A percentile compares a stretch with the other conserved stretches of the same genome.
Conservation (phyloP, 2,113 vertebrate genomes). For the Archocentrus centrarchus region DNA sequence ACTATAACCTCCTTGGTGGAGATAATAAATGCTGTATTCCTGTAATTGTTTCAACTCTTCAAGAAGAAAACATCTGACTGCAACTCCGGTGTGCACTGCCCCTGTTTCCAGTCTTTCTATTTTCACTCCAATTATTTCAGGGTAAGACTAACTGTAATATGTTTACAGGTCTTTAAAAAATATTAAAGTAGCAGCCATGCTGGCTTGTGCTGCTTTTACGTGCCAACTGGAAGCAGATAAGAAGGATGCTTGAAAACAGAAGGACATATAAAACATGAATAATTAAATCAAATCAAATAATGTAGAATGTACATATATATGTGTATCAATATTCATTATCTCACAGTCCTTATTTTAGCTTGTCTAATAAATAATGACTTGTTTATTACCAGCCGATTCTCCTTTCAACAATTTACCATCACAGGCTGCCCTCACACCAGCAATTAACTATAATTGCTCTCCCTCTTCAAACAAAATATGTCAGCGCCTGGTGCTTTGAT, state of each 20-base stretch:
- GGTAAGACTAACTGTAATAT: background rate
- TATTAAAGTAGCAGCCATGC: background rate
- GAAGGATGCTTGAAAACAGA: background rate
- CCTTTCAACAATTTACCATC: constrained; percentile 65
- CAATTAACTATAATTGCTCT: constrained; percentile 78
- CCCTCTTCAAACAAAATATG: constrained; percentile 67
- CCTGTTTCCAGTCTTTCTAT: background rate
- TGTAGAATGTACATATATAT: background rate
- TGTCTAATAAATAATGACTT: constrained; percentile 36
- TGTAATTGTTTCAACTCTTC: background rate
- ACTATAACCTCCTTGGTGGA: too few relatives aligned
- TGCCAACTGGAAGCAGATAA: background rate
- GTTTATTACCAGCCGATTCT: constrained; percentile 54
- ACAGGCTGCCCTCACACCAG: constrained; percentile 57
- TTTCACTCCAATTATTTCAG: background rate
- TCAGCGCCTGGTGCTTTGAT: constrained; percentile 69
- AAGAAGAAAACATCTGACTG: background rate
- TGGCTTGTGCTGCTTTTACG: background rate
- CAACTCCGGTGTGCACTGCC: background rate
- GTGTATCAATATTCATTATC: background rate
- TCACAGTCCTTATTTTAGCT: background rate
- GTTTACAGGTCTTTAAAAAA: background rate
- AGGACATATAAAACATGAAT: background rate
- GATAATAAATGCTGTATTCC: background rate
- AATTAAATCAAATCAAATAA: background rate